Percentiles rank a stretch among this genome's conserved stretches.
phyloP scores from a whole-genome alignment of 2,888 invertebrate species.

The Campoplex capitator region DNA sequence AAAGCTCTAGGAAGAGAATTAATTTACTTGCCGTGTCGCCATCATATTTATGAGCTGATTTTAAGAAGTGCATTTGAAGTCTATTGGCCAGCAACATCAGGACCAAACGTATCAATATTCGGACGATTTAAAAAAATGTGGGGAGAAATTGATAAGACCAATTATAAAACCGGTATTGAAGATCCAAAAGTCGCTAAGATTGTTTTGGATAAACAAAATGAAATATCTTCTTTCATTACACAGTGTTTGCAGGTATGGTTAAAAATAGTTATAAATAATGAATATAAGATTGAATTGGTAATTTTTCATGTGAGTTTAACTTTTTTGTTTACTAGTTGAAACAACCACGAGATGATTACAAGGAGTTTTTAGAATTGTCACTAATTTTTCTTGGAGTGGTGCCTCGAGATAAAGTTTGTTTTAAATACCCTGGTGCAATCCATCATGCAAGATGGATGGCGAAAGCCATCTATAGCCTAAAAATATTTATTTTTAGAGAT shows the following conservation, averaged over 20 bases:
- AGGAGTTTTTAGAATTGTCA: too few relatives aligned
- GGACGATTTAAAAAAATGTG: not conserved
- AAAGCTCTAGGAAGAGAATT: not conserved
- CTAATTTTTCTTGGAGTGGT: not conserved
- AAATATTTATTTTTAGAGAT: conserved; percentile 10
- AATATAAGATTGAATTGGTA: not conserved
- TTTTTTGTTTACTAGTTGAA: not conserved
- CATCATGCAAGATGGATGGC: too few relatives aligned
- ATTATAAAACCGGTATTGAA: not conserved
- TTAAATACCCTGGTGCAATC: not conserved
- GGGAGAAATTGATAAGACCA: not conserved
- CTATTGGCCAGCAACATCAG: not conserved
- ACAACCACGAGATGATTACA: conserved; percentile 44
- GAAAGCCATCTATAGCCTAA: too few relatives aligned
- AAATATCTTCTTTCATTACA: too few relatives aligned
- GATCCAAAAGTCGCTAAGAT: not conserved
- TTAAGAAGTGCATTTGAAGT: not conserved
- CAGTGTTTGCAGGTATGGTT: too few relatives aligned
- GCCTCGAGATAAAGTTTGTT: not conserved
- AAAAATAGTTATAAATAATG: too few relatives aligned
- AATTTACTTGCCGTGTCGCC: too few relatives aligned
- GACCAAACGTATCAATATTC: conserved; percentile 3
- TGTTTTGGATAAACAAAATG: not conserved
- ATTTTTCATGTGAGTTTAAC: conserved; percentile 7
- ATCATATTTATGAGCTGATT: conserved; percentile 1